These are phyloP conservation scores for Phalacrocorax carbo DNA, from an alignment of 2,113 vertebrate genomes.

Conservation along the genomic window DNA sequence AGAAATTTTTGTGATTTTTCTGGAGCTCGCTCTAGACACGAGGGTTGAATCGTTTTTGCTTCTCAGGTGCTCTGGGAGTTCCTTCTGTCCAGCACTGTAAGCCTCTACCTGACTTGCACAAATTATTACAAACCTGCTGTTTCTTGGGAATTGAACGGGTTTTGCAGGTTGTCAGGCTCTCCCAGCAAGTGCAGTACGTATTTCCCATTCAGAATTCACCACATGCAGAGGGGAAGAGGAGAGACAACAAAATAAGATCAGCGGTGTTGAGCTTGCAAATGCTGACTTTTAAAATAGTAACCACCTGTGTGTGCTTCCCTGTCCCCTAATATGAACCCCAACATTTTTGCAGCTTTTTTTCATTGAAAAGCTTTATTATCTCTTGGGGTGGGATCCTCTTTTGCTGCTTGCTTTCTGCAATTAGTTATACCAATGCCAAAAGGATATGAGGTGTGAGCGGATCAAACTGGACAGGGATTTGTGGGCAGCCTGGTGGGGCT, in stretches of 20 bases:
- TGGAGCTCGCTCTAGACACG: background rate
- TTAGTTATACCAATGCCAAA: background rate
- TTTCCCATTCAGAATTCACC: background rate
- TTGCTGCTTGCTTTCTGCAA: background rate
- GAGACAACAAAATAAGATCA: background rate
- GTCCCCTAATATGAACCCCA: rapidly evolving
- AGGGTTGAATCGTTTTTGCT: background rate
- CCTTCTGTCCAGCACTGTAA: background rate
- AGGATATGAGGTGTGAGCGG: background rate
- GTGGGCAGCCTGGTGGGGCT: background rate
- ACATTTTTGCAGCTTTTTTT: background rate
- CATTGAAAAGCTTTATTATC: background rate
- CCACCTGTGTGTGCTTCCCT: background rate
- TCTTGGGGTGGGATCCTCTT: background rate
- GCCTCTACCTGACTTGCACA: conserved; percentile 25
- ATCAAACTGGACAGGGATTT: background rate
- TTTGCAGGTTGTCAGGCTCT: background rate
- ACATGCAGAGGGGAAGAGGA: background rate
- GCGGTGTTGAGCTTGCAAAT: background rate
- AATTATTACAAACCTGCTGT: conserved; percentile 9
- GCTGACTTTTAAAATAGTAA: background rate
- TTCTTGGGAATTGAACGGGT: background rate
- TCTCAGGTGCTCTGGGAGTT: background rate
- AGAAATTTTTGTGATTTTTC: background rate
- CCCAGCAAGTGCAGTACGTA: background rate